Base-by-base conservation (phyloP, 2,888 invertebrate genomes). In the Pristionchus entomophagus region DNA sequence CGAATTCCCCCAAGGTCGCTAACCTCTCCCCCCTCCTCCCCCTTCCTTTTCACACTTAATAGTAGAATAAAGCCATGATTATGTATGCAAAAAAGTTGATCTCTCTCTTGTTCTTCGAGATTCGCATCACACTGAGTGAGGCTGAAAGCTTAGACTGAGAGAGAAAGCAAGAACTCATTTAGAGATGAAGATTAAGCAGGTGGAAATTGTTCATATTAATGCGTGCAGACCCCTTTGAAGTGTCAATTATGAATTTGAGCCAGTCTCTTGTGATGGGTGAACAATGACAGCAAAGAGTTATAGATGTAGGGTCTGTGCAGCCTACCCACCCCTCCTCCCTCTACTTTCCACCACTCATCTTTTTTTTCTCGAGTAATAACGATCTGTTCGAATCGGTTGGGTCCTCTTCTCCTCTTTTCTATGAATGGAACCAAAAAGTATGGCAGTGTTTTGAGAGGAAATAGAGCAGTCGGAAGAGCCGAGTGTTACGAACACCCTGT, bases 311-410 rank as follows among this genome's bases (percentile, higher is more conserved):
- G 38, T 38, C 38, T 69, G 10, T n/a, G 14, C 65, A 29, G 10
- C 35, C 35, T 17, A 8, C 32, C 17, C 65, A 17, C 65, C 32
- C 65, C 5, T n/a, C n/a, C 22, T 12, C 69, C 14, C 69, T 38
- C 38, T 3, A 10, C 35, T 22, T 14, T 17, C 65, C 35, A 32
- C 69, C 69, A 38, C 69, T 38, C 69, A 38, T 38, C 35, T 69
- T n/a, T 69, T 69, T 69, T 69, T 69, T 38, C 69, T 69, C 69
- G 69, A 69, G 41, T 69, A 69, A 69, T 69, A 69, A 69, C 38
- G 41, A 69, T 69, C 19, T 69, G 69, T 69, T 69, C 69, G 69
- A 69, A 69, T 69, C 69, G 69, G 38, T 38, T 38, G 29, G n/a
- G 38, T 69, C 69, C 62, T 62, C 62, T 35, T 62, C 62, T 62